Evolutionary conservation across 2,888 invertebrate genomes (phyloP).

Genomic region (Ectemnius lituratus): DNA sequence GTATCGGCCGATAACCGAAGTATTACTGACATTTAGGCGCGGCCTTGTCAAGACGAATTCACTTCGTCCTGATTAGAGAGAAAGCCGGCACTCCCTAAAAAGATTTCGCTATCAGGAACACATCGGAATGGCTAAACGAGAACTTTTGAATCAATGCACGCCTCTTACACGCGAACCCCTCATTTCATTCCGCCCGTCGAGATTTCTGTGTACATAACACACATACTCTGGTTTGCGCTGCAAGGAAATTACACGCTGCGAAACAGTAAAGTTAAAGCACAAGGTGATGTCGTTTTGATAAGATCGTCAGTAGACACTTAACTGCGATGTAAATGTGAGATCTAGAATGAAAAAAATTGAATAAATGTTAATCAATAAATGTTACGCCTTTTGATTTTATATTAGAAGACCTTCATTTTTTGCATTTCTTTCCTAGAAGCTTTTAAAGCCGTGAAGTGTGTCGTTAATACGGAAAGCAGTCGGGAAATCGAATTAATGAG

Average conservation of each 20-base stretch:
- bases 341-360: too few relatives aligned
- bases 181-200: background rate
- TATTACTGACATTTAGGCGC: constrained; percentile 43
- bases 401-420: too few relatives aligned
- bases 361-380: too few relatives aligned
- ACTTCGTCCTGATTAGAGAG: constrained; percentile 45
- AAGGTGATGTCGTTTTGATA: background rate
- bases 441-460: background rate
- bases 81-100: constrained; percentile 33
- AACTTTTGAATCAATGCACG: constrained; percentile 17
- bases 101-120: constrained; percentile 24
- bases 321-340: too few relatives aligned
- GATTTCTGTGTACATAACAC: too few relatives aligned
- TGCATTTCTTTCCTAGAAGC: background rate
- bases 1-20: constrained; percentile 22
- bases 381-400: too few relatives aligned
- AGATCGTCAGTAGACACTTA: background rate
- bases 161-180: constrained; percentile 8
- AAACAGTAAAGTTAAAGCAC: background rate
- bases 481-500: background rate
- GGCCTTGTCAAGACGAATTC: constrained; percentile 43
- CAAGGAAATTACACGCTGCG: background rate
- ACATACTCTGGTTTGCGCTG: background rate
- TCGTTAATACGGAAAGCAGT: background rate
- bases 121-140: constrained; percentile 17